Evolutionary conservation across 1,140 invertebrate genomes (phyloP).

Genomic region (Temnothorax longispinosus): DNA sequence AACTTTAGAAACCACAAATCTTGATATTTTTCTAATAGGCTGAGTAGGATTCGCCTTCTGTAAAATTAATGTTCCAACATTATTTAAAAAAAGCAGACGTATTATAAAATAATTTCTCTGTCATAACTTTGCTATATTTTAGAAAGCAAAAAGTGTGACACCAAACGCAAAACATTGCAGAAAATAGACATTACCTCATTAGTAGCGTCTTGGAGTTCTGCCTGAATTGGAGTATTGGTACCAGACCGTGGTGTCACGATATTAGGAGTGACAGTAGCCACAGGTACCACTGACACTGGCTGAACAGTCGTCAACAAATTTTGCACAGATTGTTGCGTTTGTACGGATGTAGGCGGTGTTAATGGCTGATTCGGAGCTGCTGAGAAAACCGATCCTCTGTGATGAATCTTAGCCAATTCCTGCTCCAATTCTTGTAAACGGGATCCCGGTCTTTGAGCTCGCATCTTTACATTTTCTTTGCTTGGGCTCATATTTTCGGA

Average conservation of each 20-base stretch:
- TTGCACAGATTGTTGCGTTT: slow-evolving; percentile 71
- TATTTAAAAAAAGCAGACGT: background rate
- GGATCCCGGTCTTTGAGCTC: slow-evolving; percentile 80
- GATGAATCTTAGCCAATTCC: slow-evolving; percentile 84
- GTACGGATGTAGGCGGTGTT: slow-evolving; percentile 73
- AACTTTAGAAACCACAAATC: slow-evolving; percentile 86
- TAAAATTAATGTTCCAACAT: slow-evolving; percentile 44
- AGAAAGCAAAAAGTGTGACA: background rate
- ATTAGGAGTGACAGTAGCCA: slow-evolving; percentile 77
- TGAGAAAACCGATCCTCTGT: slow-evolving; percentile 74
- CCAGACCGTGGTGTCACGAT: slow-evolving; percentile 75
- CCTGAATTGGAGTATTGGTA: slow-evolving; percentile 75
- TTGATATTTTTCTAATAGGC: slow-evolving; percentile 84
- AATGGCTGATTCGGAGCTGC: slow-evolving; percentile 78
- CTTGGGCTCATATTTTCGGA: slow-evolving; percentile 83
- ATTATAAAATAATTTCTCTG: background rate
- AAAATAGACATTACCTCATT: slow-evolving; percentile 73
- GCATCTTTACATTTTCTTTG: slow-evolving; percentile 80
- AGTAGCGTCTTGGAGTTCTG: slow-evolving; percentile 78
- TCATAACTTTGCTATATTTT: background rate
- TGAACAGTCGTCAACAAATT: slow-evolving; percentile 76
- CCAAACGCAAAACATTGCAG: slow-evolving; percentile 4
- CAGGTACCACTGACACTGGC: slow-evolving; percentile 74
- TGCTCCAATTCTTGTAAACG: slow-evolving; percentile 83
- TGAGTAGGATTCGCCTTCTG: slow-evolving; percentile 73